These are phyloP conservation scores for Sigmodon hispidus DNA, from an alignment of 2,113 vertebrate species.

Conservation along the genomic window DNA sequence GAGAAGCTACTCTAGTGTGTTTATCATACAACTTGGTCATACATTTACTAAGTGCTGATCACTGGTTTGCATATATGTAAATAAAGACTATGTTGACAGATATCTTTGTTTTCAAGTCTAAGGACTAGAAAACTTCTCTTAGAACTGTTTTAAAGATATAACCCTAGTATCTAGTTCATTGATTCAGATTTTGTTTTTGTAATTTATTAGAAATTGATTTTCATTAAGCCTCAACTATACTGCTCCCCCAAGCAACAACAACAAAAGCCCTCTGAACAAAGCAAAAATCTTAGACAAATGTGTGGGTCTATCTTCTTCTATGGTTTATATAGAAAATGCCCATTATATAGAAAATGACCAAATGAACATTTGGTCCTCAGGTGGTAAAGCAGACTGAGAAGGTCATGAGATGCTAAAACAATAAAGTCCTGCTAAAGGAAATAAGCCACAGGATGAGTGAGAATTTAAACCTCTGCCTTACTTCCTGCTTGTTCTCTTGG, in stretches of 20 bases:
- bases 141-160: conserved; percentile 1
- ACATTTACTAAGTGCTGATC: background rate
- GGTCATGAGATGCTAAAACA: background rate
- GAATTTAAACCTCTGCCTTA: background rate
- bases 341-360: background rate
- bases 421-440: background rate
- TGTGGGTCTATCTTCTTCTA: background rate
- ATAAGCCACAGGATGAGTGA: background rate
- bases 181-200: background rate
- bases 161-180: background rate
- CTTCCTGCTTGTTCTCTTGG: background rate
- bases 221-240: background rate
- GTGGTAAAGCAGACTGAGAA: background rate
- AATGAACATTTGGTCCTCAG: background rate
- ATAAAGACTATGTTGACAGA: background rate
- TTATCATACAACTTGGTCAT: background rate
- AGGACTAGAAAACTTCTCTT: background rate
- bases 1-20: background rate
- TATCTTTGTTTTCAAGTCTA: background rate
- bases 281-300: background rate
- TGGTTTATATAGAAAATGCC: background rate
- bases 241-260: background rate
- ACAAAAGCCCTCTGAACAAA: background rate
- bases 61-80: background rate
- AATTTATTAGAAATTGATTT: background rate